Base-by-base conservation (phyloP, 2,113 vertebrate species). In the Microcebus griseorufus region DNA sequence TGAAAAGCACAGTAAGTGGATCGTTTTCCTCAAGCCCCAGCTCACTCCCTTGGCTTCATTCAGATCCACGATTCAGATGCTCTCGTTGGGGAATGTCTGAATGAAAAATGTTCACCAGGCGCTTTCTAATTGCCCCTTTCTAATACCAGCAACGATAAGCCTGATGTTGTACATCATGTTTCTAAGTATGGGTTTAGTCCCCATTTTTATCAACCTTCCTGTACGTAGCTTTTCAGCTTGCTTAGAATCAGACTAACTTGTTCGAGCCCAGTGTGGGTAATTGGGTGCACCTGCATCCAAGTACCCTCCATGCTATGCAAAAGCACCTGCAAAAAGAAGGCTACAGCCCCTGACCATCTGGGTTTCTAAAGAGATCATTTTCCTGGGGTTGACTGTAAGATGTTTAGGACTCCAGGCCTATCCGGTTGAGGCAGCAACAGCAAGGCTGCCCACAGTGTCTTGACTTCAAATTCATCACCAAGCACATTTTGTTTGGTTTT, bases 341-440 rank as follows among this genome's bases (percentile, higher is more conserved):
- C 17, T n/a, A 7, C 2, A 13, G 6, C 12, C 39, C 25, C 3
- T 72, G n/a, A 27, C 60, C 2, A 0, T 0, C n/a, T 18, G 48
- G 27, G 6, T 34, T 22, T 70, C 32, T 51, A 20, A 75, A 87
- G 37, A 53, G 51, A 75, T 0, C 25, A 60, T 72, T 55, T 85
- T 62, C 75, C 67, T 45, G 85, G 32, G 39, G 14, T 53, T 62
- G 75, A 62, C 3, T 20, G 27, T 45, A 60, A 86, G 45, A 18
- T 53, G 51, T 42, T 29, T 45, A 27, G 27, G 22, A 42, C 37
- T 42, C 37, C 27, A 45, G 32, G 48, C 29, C 23, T 92, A 22
- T 39, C 5, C 2, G 9, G 29, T 53, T 32, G 12, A 84, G 51
- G 32, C 3, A 42, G 10, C 25, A 76, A 27, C 2, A 1, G 6